Evolutionary conservation across 2,797 vertebrate genomes (phyloP), one percentile per base, ranked within the genome.

Genomic region (Clamator glandarius): DNA sequence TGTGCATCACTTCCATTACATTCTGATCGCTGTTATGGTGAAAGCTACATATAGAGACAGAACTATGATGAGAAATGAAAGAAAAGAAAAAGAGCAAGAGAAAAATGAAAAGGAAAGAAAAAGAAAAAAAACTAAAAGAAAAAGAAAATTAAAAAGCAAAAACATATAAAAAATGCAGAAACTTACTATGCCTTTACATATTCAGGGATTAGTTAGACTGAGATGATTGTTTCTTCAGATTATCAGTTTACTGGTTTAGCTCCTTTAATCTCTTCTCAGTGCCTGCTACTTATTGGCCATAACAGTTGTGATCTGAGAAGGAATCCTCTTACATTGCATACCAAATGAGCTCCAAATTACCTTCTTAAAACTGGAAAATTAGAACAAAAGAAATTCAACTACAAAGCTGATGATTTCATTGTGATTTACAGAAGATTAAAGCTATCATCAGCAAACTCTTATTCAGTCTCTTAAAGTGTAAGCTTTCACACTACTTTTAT

Each of bases 31-130:
- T 69, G 3, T 23, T 68, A 69, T 36, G 9, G 44, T 75, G 76
- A 85, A 83, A 85, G 12, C 7, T 24, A 52, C 44, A 55, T 23
- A 21, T 15, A 21, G 52, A 69, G 33, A 57, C 8, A 74, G 18
- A 84, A 59, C 5, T n/a, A 20, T 0, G 0, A 48, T 19, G 1
- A 5, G 2, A 50, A 76, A 51, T n/a, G 9, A 12, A 39, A 13
- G 26, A 33, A 14, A 7, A 39, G 39, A 39, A 25, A 25, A 25
- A 15, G 4, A 44, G 42, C 44, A 44, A 42, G 16, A 29, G 3
- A 2, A 19, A 12, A 18, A 36, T 17, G 15, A 36, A 33, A 25
- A 18, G 15, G 24, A 31, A 23, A 11, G 11, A 18, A 12, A 48
- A 9, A 17, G 3, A n/a, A 23, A 10, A 15, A 15, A 36, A n/a